Base-by-base conservation (phyloP, 1,140 invertebrate genomes). In the Zaprionus ornatus region DNA sequence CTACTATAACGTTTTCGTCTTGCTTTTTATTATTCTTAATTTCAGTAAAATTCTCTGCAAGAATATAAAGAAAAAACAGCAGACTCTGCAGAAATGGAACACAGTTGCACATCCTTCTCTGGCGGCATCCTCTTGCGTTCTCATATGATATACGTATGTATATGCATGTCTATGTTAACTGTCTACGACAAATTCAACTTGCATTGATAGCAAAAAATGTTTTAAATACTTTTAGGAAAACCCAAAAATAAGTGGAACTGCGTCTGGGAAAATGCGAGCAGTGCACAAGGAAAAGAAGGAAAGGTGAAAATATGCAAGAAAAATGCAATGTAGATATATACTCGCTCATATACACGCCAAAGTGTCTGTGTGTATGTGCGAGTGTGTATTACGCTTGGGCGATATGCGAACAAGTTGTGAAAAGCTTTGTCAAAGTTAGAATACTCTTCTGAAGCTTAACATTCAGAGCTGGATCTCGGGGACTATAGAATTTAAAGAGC, bases 251-350 rank as follows among this genome's bases (percentile, higher is more conserved):
- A 57, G 68, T 81, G 50, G 15, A 64, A 45, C 48, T 50, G 29
- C 59, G 25, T 65, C 57, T 50, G 23, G 54, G 29, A 61, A 45
- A 80, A 79, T 79, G 80, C 62, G 72, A 72, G 72, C 35, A 55
- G 54, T 55, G 19, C 35, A 57, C 54, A 74, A 63, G 15, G 15
- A 57, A 71, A 12, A 19, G 35, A 60, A 74, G 62, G 50, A 82
- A 84, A 81, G 78, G 82, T 85, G 81, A 70, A 85, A 85, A 85
- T 84, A 83, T 84, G 60, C 77, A 83, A 83, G 77, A 80, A 83
- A 77, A 61, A 40, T 35, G n/a, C 64, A 12, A 37, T 27, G 61
- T 48, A 45, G 32, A n/a, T 13, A 19, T 45, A 19, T 12, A 21
- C 27, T 37, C 25, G 59, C 13, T 12, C 19, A 50, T 50, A 17